phyloP scores from a whole-genome alignment of 2,113 vertebrate species.

The Apistogramma diplotaenia region DNA sequence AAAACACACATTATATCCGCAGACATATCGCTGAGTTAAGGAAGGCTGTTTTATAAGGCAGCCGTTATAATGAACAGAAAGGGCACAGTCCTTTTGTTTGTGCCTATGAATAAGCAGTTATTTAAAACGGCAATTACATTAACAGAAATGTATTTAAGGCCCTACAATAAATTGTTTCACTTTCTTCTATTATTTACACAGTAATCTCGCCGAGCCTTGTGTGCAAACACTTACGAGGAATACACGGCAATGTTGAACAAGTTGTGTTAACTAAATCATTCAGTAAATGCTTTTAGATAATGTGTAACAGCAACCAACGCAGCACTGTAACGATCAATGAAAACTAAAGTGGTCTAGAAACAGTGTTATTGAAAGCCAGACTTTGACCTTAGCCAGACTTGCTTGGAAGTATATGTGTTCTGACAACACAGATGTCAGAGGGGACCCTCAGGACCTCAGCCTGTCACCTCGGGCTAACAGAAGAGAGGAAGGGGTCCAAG shows the following conservation, averaged over 20 bases:
- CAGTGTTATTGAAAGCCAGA: neutral
- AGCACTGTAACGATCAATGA: conserved; percentile 21
- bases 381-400: conserved; percentile 53
- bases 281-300: neutral
- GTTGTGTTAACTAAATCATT: neutral
- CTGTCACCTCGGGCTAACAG: conserved; percentile 50
- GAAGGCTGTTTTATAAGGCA: neutral
- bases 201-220: neutral
- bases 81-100: conserved; percentile 14
- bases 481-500: neutral
- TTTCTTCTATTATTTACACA: conserved; percentile 1
- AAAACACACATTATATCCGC: neutral
- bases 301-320: neutral
- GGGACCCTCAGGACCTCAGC: conserved; percentile 52
- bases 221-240: neutral
- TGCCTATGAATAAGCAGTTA: conserved; percentile 1
- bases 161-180: neutral
- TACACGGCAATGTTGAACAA: neutral
- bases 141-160: neutral
- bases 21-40: neutral
- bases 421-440: conserved; percentile 66
- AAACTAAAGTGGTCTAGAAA: conserved; percentile 20
- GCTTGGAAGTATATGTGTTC: conserved; percentile 57
- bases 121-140: neutral
- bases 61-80: neutral